Evolutionary conservation across 2,113 vertebrate species (phyloP), one percentile per base, ranked within the genome.

Genomic region (Phyllostomus discolor): DNA sequence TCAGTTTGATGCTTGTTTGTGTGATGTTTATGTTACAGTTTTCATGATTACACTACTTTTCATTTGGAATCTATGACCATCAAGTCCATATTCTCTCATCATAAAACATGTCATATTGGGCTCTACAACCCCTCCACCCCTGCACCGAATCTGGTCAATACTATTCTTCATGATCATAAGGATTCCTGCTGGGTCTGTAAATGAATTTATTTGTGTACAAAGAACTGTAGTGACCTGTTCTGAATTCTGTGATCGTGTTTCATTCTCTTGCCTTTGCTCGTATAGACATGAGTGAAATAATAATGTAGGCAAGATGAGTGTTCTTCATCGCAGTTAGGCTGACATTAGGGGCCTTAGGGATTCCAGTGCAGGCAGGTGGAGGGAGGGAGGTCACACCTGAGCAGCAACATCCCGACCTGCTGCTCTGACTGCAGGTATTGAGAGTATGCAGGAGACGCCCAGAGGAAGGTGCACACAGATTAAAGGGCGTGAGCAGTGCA

Each of bases 1-100:
- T 82, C 59, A 70, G 43, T 88, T 92, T 95, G 80, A 72, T 94
- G 86, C 95, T 96, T 93, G 64, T 97, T 96, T 96, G 72, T 96
- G 43, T 76, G 67, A 6, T 26, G 91, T 98, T 97, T 95, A 62
- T 80, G 85, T 38, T 92, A 41, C 75, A 97, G 87, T 97, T 95
- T 38, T 35, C 94, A 94, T 79, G 10, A 91, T 86, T 79, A 12
- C 31, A 67, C 17, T 69, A 26, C 62, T 46, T 73, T 82, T 88
- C 64, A 48, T 22, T 73, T 57, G n/a, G 80, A 93, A 93, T 84
- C 41, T 90, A 50, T 85, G 52, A 72, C 41, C 95, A 41, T 26
- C 22, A 52, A 46, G 5, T 88, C 2, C 31, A 22, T 80, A 89
- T 91, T 80, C 20, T 46, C n/a, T 50, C 75, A 35, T 0, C 20